A percentile compares a stretch with the other conserved stretches of the same genome.
Conservation (phyloP, 2,888 invertebrate genomes). For the Allophyes oxyacanthae region DNA sequence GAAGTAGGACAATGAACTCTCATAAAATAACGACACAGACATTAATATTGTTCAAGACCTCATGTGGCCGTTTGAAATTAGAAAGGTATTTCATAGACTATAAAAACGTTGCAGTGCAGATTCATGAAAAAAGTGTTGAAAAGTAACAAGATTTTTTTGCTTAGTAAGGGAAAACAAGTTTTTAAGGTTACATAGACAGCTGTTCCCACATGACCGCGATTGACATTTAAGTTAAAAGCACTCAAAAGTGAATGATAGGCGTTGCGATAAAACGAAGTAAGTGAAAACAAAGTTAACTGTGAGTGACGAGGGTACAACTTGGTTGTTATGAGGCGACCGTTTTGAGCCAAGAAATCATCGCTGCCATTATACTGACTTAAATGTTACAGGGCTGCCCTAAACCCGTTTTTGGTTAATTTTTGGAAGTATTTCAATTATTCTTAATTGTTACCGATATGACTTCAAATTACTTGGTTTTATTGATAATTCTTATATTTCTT, state of each 20-base stretch:
- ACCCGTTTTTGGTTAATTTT: constrained; percentile 17
- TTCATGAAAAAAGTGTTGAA: no score
- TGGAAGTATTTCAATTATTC: not conserved
- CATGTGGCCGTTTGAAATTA: no score
- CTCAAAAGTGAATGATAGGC: constrained; percentile 44
- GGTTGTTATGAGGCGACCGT: constrained; percentile 75
- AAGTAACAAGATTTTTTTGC: no score
- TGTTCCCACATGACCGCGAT: constrained; percentile 22
- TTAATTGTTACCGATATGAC: not conserved
- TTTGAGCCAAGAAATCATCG: constrained; percentile 84
- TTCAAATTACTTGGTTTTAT: no score
- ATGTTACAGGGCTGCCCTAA: constrained; percentile 67
- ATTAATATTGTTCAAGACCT: no score
- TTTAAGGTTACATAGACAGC: not conserved
- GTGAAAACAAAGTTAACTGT: constrained; percentile 77
- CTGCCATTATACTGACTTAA: constrained; percentile 71
- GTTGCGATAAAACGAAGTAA: constrained; percentile 58
- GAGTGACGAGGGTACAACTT: constrained; percentile 77
- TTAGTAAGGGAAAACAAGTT: no score
- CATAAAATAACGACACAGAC: no score
- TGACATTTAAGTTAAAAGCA: constrained; percentile 38
- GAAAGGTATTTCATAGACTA: no score
- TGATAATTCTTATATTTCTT: no score
- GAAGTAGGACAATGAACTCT: no score
- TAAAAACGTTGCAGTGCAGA: no score